These are phyloP conservation scores for Cryptotis parvus DNA, from an alignment of 2,113 vertebrate genomes.

Conservation along the genomic window DNA sequence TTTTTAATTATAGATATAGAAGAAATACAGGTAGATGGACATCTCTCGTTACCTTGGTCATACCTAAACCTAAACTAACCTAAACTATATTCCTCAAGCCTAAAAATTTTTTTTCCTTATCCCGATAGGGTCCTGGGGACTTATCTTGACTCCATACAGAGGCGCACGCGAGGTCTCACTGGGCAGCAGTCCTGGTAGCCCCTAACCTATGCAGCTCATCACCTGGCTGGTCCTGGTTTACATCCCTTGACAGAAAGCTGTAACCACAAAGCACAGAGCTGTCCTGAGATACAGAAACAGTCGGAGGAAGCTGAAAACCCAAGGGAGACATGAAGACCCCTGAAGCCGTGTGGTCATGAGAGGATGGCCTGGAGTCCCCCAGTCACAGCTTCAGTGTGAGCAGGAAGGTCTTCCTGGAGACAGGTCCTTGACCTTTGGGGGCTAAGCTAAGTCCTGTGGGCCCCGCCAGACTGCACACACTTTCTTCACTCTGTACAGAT, in stretches of 20 bases:
- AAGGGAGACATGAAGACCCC: not conserved
- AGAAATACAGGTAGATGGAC: too few relatives aligned
- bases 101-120: too few relatives aligned
- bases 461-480: not conserved
- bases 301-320: not conserved
- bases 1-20: too few relatives aligned
- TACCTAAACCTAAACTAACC: too few relatives aligned
- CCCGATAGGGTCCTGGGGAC: too few relatives aligned
- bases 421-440: not conserved
- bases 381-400: constrained; percentile 4
- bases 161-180: not conserved
- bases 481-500: constrained; percentile 9
- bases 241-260: not conserved
- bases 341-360: not conserved
- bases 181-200: not conserved
- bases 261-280: not conserved
- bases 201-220: not conserved
- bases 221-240: not conserved
- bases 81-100: too few relatives aligned
- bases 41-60: too few relatives aligned
- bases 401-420: not conserved
- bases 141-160: not conserved
- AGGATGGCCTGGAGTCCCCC: not conserved
- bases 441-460: not conserved
- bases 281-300: not conserved